Conservation (phyloP, 2,797 vertebrate genomes). For the Microchirus variegatus region DNA sequence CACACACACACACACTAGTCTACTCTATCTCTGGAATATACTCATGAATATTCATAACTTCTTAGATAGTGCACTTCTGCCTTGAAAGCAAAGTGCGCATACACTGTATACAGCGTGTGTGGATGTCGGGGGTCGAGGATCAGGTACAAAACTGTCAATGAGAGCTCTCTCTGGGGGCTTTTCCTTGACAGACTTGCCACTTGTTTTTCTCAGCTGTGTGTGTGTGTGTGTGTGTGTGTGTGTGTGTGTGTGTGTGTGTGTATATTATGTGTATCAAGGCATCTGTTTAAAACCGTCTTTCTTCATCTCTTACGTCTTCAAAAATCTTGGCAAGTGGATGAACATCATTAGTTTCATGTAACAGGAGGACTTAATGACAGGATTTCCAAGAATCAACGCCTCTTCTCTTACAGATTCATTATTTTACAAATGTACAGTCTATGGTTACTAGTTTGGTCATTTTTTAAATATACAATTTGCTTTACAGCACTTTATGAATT, state of each 20-base stretch:
- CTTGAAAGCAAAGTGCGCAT: conserved; percentile 48
- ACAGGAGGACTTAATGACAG: conserved; percentile 12
- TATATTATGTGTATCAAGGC: background rate
- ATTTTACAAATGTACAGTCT: conserved; percentile 18
- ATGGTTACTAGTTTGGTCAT: conserved; percentile 1
- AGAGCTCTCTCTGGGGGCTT: conserved; percentile 41
- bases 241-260: background rate
- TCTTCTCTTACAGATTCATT: conserved; percentile 14
- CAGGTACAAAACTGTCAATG: conserved; percentile 49
- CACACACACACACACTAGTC: conserved; percentile 10
- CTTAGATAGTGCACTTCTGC: conserved; percentile 47
- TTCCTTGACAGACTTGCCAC: conserved; percentile 58
- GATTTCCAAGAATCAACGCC: conserved; percentile 24
- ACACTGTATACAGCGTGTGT: background rate
- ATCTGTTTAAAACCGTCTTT: conserved; percentile 16
- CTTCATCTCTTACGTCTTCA: conserved; percentile 29
- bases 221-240: background rate
- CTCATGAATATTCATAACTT: conserved; percentile 71
- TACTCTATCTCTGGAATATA: conserved; percentile 39
- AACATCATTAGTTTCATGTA: conserved; percentile 36
- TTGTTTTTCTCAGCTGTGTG: conserved; percentile 44
- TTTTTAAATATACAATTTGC: background rate
- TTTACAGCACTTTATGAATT: no score
- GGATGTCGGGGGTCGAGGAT: conserved; percentile 56
- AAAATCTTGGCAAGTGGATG: conserved; percentile 17